phyloP scores from a whole-genome alignment of 2,113 vertebrate species.

The Pterophyllum scalare region DNA sequence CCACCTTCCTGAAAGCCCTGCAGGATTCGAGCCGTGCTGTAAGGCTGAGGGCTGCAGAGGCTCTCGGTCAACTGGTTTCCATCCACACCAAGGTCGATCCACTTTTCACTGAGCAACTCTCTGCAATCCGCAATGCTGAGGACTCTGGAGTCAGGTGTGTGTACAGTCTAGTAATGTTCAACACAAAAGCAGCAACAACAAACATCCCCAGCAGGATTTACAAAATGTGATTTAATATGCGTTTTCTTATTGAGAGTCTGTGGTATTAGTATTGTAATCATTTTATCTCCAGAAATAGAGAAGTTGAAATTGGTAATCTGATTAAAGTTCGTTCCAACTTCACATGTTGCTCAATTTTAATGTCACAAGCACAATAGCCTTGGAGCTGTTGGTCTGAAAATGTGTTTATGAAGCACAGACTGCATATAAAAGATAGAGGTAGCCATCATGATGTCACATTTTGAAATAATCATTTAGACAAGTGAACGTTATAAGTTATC shows the following conservation, averaged over 20 bases:
- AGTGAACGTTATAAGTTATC: no score
- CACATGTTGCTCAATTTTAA: neutral
- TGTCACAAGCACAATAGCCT: neutral
- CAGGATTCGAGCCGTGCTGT: slow-evolving; percentile 94
- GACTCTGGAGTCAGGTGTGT: slow-evolving; percentile 89
- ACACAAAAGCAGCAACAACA: neutral
- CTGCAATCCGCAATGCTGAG: slow-evolving; percentile 91
- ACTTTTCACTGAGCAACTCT: slow-evolving; percentile 92
- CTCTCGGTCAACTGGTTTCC: slow-evolving; percentile 92
- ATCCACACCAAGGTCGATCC: slow-evolving; percentile 98
- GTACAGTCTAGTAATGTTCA: neutral
- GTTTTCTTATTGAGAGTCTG: neutral
- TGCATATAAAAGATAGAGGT: neutral
- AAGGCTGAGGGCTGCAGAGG: slow-evolving; percentile 92
- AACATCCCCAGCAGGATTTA: neutral
- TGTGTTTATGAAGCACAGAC: neutral
- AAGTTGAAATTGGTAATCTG: neutral
- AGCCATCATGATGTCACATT: no score
- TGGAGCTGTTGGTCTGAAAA: neutral
- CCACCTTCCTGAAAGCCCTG: slow-evolving; percentile 96
- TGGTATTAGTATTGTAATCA: neutral
- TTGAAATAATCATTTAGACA: neutral
- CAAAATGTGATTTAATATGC: neutral
- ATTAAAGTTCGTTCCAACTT: neutral
- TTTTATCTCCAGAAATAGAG: neutral